These are phyloP conservation scores for Anseranas semipalmata DNA, from an alignment of 2,113 vertebrate genomes.

Conservation along the genomic window DNA sequence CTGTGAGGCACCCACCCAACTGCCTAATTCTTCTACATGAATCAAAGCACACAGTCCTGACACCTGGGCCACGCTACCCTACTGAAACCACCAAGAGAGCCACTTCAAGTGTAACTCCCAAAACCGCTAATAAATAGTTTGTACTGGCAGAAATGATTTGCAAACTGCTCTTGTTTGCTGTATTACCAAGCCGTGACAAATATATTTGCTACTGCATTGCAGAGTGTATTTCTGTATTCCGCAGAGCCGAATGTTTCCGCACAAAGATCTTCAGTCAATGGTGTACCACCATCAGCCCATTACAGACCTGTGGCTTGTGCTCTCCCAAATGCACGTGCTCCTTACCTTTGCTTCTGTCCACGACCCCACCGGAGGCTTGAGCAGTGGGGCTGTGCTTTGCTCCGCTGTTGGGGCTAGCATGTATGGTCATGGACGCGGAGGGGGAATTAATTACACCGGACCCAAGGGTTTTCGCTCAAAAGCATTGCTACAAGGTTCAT, in stretches of 20 bases:
- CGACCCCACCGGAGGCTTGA: fast-evolving
- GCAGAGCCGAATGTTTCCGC: background rate
- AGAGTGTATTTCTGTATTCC: background rate
- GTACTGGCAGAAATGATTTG: background rate
- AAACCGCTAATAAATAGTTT: background rate
- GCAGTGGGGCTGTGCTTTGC: background rate
- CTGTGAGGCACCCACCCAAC: background rate
- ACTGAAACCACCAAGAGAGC: fast-evolving
- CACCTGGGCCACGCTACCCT: background rate
- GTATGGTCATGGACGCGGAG: background rate
- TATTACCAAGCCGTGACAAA: background rate
- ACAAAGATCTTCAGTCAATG: background rate
- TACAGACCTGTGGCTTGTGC: background rate
- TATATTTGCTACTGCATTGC: background rate
- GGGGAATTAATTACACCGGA: background rate
- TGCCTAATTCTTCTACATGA: background rate
- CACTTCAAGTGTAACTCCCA: background rate
- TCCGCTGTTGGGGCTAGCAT: fast-evolving
- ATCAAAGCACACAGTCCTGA: background rate
- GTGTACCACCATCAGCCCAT: fast-evolving
- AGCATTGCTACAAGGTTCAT: fast-evolving
- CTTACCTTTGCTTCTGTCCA: background rate
- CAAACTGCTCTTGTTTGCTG: background rate
- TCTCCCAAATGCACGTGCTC: background rate
- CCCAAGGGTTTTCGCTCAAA: background rate